phyloP scores from a whole-genome alignment of 2,888 invertebrate genomes.

The Timema podura region DNA sequence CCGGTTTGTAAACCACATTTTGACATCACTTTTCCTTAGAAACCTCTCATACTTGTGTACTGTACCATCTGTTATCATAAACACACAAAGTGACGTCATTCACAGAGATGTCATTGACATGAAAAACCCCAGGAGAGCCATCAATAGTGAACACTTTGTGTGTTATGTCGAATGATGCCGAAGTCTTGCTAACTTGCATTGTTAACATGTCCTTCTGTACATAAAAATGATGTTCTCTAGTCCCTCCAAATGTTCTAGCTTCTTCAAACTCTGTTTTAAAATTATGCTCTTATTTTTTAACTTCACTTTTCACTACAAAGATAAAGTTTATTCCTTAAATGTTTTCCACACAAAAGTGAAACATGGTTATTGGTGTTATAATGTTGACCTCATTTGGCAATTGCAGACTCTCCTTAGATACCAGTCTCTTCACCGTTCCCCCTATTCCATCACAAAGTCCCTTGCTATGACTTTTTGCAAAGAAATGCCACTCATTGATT shows the following conservation, averaged over 20 bases:
- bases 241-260: background rate
- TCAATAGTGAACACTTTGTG: background rate
- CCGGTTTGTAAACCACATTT: background rate
- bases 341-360: slow-evolving; percentile 4
- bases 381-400: background rate
- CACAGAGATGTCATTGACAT: background rate
- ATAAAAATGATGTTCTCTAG: background rate
- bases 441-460: slow-evolving; percentile 13
- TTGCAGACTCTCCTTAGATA: slow-evolving; percentile 10
- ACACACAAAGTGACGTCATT: background rate
- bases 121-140: slow-evolving; percentile 2
- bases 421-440: slow-evolving; percentile 1
- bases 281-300: background rate
- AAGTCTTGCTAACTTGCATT: background rate
- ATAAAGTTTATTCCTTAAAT: background rate
- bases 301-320: slow-evolving; percentile 7
- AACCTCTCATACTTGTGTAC: background rate
- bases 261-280: background rate
- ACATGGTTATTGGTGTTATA: slow-evolving; percentile 6
- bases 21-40: slow-evolving; percentile 5
- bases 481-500: slow-evolving; percentile 3
- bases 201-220: background rate
- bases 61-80: slow-evolving; percentile 6
- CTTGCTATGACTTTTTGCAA: background rate
- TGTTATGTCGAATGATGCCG: background rate